These are phyloP conservation scores for Scomber japonicus DNA, from an alignment of 2,113 vertebrate genomes.

Conservation along the genomic window DNA sequence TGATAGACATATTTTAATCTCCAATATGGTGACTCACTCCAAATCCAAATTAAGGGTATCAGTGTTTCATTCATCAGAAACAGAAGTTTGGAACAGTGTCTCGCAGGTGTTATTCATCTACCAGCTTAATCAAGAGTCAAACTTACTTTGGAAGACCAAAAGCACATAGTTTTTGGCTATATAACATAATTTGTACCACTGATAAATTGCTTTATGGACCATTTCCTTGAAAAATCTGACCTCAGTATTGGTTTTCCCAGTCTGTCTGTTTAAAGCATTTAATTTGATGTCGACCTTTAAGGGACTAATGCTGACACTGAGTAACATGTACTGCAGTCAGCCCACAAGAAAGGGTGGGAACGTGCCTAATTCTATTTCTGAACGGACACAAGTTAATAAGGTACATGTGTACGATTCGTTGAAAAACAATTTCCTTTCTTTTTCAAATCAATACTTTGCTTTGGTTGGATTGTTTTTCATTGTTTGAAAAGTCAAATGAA, in stretches of 20 bases:
- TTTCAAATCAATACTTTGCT: constrained; percentile 61
- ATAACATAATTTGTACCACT: constrained; percentile 43
- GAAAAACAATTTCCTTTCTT: constrained; percentile 61
- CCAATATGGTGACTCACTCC: background rate
- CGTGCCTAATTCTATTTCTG: constrained; percentile 68
- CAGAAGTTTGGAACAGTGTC: constrained; percentile 18
- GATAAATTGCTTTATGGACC: constrained; percentile 38
- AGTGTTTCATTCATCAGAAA: constrained; percentile 37
- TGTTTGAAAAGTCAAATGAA: constrained; percentile 61
- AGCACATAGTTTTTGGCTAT: background rate
- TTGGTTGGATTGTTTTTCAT: constrained; percentile 37
- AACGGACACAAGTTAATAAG: constrained; percentile 64
- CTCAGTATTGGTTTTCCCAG: constrained; percentile 44
- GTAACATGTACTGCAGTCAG: constrained; percentile 48
- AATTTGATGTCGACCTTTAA: constrained; percentile 46
- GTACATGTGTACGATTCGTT: constrained; percentile 76
- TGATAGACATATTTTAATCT: background rate
- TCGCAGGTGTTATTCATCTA: constrained; percentile 37
- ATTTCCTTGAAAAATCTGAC: constrained; percentile 47
- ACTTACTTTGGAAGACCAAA: constrained; percentile 20
- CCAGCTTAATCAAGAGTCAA: constrained; percentile 24
- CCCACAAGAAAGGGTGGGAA: constrained; percentile 61
- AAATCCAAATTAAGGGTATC: constrained; percentile 13
- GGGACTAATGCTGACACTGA: constrained; percentile 47
- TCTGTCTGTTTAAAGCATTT: constrained; percentile 46